Conservation (phyloP, 2,113 vertebrate genomes). For the Panthera leo region DNA sequence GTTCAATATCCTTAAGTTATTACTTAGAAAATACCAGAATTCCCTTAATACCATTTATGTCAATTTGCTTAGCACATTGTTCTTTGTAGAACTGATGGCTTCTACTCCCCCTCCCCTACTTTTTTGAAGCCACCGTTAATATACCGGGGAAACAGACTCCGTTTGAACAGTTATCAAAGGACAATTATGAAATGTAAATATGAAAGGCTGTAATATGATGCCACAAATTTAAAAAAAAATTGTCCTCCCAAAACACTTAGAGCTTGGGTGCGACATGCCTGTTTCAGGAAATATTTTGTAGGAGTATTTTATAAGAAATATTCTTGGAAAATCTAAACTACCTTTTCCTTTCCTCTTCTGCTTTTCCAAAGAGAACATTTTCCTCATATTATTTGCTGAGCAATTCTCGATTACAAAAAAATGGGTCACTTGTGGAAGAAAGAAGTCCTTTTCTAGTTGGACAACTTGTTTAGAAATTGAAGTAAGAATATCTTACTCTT, state of each 20-base stretch:
- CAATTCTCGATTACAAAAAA: constrained; percentile 36
- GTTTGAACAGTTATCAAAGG: background rate
- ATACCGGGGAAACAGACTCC: background rate
- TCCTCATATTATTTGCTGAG: background rate
- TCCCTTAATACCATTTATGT: background rate
- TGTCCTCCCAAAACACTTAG: background rate
- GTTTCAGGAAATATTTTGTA: background rate
- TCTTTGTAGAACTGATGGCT: background rate
- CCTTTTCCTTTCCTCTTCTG: background rate
- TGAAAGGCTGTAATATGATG: background rate
- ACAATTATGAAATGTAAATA: background rate
- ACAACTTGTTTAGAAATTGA: background rate
- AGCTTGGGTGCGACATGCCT: background rate
- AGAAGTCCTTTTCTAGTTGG: background rate
- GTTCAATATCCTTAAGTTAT: background rate
- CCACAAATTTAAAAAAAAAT: background rate
- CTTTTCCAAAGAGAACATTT: background rate
- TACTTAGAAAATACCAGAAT: constrained; percentile 26
- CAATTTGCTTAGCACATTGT: background rate
- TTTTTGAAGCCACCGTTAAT: background rate
- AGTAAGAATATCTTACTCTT: background rate
- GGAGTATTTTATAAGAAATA: background rate
- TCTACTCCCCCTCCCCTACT: too few relatives aligned
- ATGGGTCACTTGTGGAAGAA: background rate
- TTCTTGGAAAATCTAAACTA: background rate